Conservation (phyloP, 2,888 invertebrate genomes). For the Dryomyza anilis region DNA sequence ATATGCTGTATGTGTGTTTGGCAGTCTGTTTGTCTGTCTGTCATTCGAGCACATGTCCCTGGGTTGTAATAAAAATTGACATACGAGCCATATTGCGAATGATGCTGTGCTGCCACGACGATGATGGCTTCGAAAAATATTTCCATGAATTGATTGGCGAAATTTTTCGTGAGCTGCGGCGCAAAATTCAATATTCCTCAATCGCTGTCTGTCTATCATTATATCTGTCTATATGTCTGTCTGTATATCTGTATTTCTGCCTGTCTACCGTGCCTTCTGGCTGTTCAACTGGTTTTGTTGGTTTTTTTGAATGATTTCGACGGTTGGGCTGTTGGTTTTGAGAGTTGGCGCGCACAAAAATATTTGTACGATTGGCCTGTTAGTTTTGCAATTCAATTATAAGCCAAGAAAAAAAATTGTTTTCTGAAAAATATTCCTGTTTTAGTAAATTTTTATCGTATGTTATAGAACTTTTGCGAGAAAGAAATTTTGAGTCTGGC, state of each 20-base stretch:
- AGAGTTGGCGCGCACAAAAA: no score
- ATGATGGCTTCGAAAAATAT: neutral
- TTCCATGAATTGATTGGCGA: neutral
- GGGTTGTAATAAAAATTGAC: conserved; percentile 32
- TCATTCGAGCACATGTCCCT: neutral
- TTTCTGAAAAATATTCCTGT: no score
- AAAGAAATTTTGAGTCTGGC: no score
- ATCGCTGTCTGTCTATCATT: no score
- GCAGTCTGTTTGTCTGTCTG: neutral
- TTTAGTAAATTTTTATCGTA: no score
- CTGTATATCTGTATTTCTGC: no score
- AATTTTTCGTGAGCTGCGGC: neutral
- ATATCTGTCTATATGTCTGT: no score
- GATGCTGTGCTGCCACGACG: neutral
- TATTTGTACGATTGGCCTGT: no score
- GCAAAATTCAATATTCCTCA: neutral
- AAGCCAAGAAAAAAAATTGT: no score
- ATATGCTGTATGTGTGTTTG: neutral
- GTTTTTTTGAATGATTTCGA: neutral
- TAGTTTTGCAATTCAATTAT: no score
- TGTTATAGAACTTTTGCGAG: no score
- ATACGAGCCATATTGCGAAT: conserved; percentile 13
- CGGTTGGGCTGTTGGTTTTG: no score
- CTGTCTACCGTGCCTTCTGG: neutral
- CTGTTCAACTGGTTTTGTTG: neutral